phyloP scores from a whole-genome alignment of 2,888 invertebrate genomes.

The Rhopalosiphum nymphaeae region DNA sequence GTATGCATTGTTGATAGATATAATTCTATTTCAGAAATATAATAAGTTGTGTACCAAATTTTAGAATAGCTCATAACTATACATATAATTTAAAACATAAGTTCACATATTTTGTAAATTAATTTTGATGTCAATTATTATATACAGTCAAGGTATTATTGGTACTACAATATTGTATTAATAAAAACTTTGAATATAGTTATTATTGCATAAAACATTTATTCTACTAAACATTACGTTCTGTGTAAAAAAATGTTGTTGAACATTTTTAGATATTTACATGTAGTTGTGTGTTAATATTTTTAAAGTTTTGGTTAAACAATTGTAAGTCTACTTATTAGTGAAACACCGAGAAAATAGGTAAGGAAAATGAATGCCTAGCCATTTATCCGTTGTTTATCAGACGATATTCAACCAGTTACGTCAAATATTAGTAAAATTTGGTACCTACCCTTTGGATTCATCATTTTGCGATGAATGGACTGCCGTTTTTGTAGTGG shows the following conservation, averaged over 20 bases:
- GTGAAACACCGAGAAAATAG: neutral
- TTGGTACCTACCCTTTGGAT: neutral
- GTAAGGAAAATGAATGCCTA: neutral
- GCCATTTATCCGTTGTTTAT: neutral
- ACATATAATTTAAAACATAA: neutral
- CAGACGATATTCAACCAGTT: neutral
- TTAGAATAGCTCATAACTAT: neutral
- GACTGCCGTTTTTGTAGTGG: neutral
- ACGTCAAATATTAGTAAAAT: neutral
- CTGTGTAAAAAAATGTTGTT: neutral
- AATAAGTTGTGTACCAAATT: neutral
- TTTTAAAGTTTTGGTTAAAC: neutral
- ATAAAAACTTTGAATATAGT: neutral
- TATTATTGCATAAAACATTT: neutral
- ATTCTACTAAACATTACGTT: neutral
- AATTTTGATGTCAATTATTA: neutral
- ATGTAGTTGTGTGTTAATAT: neutral
- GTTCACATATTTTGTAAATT: neutral
- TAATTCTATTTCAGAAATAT: neutral
- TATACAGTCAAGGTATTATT: neutral
- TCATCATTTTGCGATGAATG: neutral
- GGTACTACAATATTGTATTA: neutral
- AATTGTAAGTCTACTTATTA: neutral
- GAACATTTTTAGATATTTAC: neutral
- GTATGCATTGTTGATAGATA: neutral